Base-by-base conservation (phyloP, 2,797 vertebrate species). In the Danio choprae region DNA sequence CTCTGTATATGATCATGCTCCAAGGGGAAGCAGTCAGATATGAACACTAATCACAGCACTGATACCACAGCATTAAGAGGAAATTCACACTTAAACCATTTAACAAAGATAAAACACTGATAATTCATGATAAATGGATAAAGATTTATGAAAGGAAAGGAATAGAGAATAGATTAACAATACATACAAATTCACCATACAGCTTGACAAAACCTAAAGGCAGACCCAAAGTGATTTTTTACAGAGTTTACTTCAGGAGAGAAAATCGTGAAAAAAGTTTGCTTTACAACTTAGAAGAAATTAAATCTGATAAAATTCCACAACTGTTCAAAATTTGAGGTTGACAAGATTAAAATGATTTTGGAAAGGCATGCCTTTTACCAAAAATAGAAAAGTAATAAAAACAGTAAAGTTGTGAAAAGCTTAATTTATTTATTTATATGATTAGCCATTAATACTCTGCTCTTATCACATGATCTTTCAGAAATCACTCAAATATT, bases 41-140 rank as follows among this genome's bases (percentile, higher is more conserved):
- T 56, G 50, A 85, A 80, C 84, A 88, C 80, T 29, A 76, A 64
- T 29, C 71, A 85, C 65, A 81, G 16, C 67, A 79, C 62, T 73
- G 40, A 51, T 71, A 60, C 64, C 77, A 84, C 64, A 64, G 63
- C 77, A 67, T 64, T 73, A 7, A 74, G 64, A 83, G 63, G 46
- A 67, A 83, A 83, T 74, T 41, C 36, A 69, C 65, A 64, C 13
- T 60, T 74, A 10, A 68, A 72, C 56, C 56, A 77, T 59, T 80
- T 56, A 78, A 68, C 55, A 83, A 29, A 79, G 63, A 82, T 75
- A 84, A 72, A 80, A 84, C 77, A 84, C 64, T 72, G 36, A 86
- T 16, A 84, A 55, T 38, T 78, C 72, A 77, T 79, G 76, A 46
- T 51, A 16, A 74, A 81, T 82, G 60, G 63, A 69, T 67, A 84